Evolutionary conservation across 2,113 vertebrate species (phyloP).

Genomic region (Esox niger): DNA sequence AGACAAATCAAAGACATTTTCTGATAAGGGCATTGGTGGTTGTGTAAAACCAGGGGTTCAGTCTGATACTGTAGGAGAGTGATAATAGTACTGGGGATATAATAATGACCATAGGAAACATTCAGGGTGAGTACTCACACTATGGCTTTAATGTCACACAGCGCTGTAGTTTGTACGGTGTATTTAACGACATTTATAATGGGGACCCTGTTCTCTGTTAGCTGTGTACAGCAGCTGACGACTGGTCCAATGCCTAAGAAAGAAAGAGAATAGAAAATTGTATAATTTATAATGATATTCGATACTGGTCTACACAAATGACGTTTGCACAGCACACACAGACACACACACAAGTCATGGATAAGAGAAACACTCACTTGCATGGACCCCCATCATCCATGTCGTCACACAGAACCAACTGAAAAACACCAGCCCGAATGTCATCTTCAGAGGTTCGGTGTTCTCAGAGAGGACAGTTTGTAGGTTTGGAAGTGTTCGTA

Average conservation of each 20-base stretch:
- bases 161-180: conserved; percentile 22
- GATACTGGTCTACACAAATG: neutral
- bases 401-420: conserved; percentile 40
- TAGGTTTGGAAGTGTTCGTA: neutral
- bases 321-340: neutral
- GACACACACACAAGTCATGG: neutral
- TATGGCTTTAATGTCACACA: conserved; percentile 41
- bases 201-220: rapidly evolving
- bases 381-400: conserved; percentile 22
- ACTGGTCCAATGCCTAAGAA: conserved; percentile 28
- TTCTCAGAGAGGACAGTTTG: neutral
- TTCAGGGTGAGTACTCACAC: conserved; percentile 45
- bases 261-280: too few species aligned
- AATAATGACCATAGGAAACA: neutral
- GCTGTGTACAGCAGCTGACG: neutral
- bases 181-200: conserved; percentile 14
- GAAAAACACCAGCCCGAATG: neutral
- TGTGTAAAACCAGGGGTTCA: neutral
- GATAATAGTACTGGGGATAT: neutral
- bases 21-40: neutral
- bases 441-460: conserved; percentile 35
- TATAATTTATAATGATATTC: too few species aligned
- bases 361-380: conserved; percentile 49
- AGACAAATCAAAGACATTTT: neutral
- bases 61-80: too few species aligned